Conservation (phyloP, 2,888 invertebrate species). For the Drosophila parthenogenetica region DNA sequence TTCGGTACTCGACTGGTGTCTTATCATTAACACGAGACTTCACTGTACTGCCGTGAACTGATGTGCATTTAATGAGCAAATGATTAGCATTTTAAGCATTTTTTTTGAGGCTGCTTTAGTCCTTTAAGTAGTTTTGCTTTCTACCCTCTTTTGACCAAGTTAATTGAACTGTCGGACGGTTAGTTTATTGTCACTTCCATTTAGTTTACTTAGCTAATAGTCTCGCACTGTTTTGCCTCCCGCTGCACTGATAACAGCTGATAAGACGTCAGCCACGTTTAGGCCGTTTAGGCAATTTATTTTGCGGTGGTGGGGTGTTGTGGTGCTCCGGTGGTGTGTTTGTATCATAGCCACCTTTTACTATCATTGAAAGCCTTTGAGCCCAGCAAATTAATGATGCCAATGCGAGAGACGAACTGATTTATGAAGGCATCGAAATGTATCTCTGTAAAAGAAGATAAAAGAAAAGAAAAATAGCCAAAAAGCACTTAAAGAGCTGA, state of each 20-base stretch:
- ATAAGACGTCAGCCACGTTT: slow-evolving; percentile 26
- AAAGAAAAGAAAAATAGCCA: slow-evolving; percentile 19
- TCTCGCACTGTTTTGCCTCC: slow-evolving; percentile 11
- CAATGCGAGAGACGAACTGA: slow-evolving; percentile 37
- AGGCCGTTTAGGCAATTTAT: slow-evolving; percentile 18
- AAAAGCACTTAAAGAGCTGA: background rate
- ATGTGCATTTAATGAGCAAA: slow-evolving; percentile 77
- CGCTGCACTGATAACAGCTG: slow-evolving; percentile 6
- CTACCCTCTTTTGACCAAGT: slow-evolving; percentile 15
- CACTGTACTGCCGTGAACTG: slow-evolving; percentile 57
- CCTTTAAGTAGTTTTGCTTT: slow-evolving; percentile 48
- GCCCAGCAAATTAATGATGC: slow-evolving; percentile 51
- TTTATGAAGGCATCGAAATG: slow-evolving; percentile 43
- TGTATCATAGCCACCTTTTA: slow-evolving; percentile 22
- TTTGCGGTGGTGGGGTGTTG: slow-evolving; percentile 13
- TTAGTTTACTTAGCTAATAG: slow-evolving; percentile 33
- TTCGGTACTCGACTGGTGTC: slow-evolving; percentile 46
- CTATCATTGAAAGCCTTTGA: slow-evolving; percentile 32
- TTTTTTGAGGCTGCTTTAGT: slow-evolving; percentile 16
- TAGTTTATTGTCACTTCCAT: slow-evolving; percentile 35
- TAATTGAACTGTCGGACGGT: slow-evolving; percentile 58
- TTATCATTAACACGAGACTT: slow-evolving; percentile 63
- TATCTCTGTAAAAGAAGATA: background rate
- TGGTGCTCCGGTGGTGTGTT: slow-evolving; percentile 6
- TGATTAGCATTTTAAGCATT: slow-evolving; percentile 70